These are phyloP conservation scores for Rhinogobio ventralis DNA, from an alignment of 2,797 vertebrate species.

Conservation along the genomic window DNA sequence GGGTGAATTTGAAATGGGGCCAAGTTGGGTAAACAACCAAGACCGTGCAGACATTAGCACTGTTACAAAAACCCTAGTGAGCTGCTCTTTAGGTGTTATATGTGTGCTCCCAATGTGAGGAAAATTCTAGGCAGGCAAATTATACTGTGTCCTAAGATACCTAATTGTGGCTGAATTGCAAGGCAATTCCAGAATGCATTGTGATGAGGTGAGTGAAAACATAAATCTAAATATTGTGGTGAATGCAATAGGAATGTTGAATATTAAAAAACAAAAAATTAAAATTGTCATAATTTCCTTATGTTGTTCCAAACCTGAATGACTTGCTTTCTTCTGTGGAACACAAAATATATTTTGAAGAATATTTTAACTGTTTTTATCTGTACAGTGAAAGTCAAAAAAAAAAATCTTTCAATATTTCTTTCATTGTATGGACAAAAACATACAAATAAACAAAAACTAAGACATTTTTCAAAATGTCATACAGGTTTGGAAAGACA, in stretches of 20 bases:
- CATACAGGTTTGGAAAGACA: background rate
- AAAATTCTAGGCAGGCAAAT: background rate
- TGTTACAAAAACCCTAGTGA: background rate
- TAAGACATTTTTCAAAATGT: background rate
- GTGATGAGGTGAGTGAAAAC: background rate
- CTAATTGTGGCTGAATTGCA: background rate
- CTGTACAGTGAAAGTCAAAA: background rate
- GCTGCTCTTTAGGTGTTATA: background rate
- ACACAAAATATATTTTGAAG: background rate
- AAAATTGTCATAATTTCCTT: background rate
- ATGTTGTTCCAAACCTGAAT: background rate
- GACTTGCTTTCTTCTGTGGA: background rate
- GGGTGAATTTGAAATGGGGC: slow-evolving; percentile 39
- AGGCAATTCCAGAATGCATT: background rate
- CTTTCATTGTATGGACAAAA: background rate
- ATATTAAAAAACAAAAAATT: background rate
- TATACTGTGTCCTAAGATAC: background rate
- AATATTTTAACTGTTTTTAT: background rate
- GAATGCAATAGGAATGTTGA: background rate
- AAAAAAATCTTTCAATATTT: too few species aligned
- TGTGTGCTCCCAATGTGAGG: background rate
- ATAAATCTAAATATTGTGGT: background rate
- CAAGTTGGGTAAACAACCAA: slow-evolving; percentile 33
- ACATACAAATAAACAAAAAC: background rate
- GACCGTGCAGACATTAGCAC: background rate